Conservation (phyloP, 1,140 invertebrate species). For the Polypedilum vanderplanki region DNA sequence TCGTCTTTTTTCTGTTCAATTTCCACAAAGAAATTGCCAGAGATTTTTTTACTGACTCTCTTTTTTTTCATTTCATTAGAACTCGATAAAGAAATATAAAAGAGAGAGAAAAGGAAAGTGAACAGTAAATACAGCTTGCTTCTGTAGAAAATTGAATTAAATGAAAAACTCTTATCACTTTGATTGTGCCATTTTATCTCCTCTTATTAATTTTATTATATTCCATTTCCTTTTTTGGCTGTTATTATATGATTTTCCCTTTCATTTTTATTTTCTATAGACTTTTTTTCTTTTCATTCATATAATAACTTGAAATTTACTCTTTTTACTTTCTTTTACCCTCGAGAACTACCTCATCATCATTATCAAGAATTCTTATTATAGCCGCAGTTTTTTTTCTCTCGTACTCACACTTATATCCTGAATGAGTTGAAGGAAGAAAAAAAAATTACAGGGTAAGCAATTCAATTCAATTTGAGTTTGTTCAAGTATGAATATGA, state of each 20-base stretch:
- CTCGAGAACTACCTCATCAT: neutral
- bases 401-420: neutral
- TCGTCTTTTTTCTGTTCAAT: too few relatives aligned
- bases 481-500: neutral
- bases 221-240: conserved; percentile 21
- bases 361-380: neutral
- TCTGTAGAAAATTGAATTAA: conserved; percentile 20
- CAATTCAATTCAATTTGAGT: neutral
- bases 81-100: neutral
- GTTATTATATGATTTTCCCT: neutral
- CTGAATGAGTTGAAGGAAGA: too few relatives aligned
- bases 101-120: conserved; percentile 2
- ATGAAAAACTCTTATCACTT: conserved; percentile 15
- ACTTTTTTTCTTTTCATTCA: neutral
- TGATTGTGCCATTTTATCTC: conserved; percentile 15
- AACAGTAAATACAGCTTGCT: neutral
- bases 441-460: neutral
- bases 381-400: neutral
- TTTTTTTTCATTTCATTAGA: conserved; percentile 6
- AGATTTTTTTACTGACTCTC: too few relatives aligned
- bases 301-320: neutral
- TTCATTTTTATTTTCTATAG: neutral
- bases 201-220: conserved; percentile 23
- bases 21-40: too few relatives aligned
- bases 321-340: neutral